These are phyloP conservation scores for Dasypus novemcinctus DNA, from an alignment of 2,113 vertebrate genomes.

Conservation along the genomic window DNA sequence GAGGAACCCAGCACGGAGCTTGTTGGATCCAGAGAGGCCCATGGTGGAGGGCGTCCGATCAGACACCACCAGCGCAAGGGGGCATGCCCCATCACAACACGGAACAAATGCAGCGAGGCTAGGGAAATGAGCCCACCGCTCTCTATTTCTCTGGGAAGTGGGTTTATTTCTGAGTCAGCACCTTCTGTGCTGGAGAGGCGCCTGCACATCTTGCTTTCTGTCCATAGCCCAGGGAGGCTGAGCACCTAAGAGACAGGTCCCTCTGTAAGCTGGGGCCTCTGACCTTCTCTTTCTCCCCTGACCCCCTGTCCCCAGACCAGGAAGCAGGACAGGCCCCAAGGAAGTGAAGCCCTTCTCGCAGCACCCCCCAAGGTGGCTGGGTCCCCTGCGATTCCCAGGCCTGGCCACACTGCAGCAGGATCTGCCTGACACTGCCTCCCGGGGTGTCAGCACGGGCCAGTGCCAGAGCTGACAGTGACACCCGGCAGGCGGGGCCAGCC, in stretches of 20 bases:
- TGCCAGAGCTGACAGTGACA: background rate
- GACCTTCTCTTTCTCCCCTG: background rate
- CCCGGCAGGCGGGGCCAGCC: background rate
- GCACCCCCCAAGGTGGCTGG: background rate
- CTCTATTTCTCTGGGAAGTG: background rate
- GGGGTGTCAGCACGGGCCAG: background rate
- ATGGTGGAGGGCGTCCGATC: background rate
- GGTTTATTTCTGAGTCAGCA: background rate
- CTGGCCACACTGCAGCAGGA: background rate
- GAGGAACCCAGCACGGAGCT: background rate
- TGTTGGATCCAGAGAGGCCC: no score
- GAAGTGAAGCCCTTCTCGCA: background rate
- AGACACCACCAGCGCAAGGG: rapidly evolving
- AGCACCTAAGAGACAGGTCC: background rate
- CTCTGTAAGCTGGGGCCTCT: background rate
- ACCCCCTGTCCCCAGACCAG: background rate
- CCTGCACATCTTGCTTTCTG: background rate
- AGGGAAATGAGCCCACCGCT: no score
- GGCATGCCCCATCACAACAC: rapidly evolving
- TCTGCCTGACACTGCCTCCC: background rate
- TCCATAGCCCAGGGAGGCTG: no score
- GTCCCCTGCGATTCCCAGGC: background rate
- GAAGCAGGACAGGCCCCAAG: background rate
- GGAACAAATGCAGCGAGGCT: no score
- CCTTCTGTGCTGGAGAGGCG: rapidly evolving